These are phyloP conservation scores for Plecotus auritus DNA, from an alignment of 2,113 vertebrate genomes.

Conservation along the genomic window DNA sequence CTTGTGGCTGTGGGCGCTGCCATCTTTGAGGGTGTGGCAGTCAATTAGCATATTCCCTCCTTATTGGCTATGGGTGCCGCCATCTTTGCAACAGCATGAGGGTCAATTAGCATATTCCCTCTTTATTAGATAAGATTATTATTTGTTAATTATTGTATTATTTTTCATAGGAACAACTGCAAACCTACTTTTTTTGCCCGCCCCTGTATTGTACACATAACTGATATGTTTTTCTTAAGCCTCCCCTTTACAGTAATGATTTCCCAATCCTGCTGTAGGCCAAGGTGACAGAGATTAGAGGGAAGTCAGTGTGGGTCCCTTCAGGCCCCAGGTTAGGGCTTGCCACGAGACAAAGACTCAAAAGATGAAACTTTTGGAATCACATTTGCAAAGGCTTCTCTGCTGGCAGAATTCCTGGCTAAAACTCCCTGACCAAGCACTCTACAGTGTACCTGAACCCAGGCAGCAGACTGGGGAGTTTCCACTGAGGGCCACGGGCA, in stretches of 20 bases:
- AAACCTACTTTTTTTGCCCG: not conserved
- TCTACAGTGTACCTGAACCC: not conserved
- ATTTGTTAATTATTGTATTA: not conserved
- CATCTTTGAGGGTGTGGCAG: too few relatives aligned
- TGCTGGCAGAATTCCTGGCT: not conserved
- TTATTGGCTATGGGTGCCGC: too few relatives aligned
- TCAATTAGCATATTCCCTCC: too few relatives aligned
- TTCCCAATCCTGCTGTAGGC: not conserved
- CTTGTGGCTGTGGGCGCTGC: too few relatives aligned
- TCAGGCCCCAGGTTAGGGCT: not conserved
- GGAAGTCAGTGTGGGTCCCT: fast-evolving
- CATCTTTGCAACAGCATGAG: too few relatives aligned
- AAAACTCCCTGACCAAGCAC: not conserved
- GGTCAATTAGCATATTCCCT: too few relatives aligned
- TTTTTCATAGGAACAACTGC: not conserved
- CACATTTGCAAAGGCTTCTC: not conserved
- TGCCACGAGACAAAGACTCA: not conserved
- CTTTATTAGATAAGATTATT: not conserved
- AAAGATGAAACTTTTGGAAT: not conserved
- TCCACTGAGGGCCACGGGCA: fast-evolving
- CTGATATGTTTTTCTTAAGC: not conserved
- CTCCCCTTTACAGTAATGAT: not conserved
- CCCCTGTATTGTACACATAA: fast-evolving
- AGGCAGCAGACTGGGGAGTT: not conserved
- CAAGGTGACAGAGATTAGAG: not conserved